Evolutionary conservation across 2,888 invertebrate genomes (phyloP).

Genomic region (Xestobium rufovillosum): DNA sequence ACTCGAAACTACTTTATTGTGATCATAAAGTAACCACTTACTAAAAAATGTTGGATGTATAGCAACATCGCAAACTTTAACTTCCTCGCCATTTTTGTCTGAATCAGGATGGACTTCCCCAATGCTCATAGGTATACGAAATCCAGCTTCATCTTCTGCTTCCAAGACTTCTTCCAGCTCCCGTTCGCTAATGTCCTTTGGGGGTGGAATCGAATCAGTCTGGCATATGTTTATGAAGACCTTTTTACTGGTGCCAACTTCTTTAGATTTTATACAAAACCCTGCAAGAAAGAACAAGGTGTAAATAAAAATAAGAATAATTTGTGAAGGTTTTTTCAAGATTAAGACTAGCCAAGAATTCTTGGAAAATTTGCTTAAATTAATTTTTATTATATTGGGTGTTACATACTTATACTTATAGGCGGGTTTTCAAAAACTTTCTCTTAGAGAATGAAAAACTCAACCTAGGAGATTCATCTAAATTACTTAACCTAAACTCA

Average conservation of each 20-base stretch:
- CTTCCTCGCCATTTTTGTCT: constrained; percentile 66
- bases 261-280: constrained; percentile 69
- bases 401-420: too few species aligned
- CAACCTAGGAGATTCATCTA: too few species aligned
- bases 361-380: too few species aligned
- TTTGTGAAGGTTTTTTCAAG: too few species aligned
- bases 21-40: too few species aligned
- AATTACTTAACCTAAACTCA: too few species aligned
- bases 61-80: constrained; percentile 76
- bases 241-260: constrained; percentile 57
- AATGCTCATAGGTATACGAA: constrained; percentile 84
- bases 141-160: constrained; percentile 61
- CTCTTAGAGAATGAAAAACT: too few species aligned
- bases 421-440: too few species aligned
- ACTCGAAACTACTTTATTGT: too few species aligned
- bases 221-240: constrained; percentile 82
- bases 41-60: constrained; percentile 71
- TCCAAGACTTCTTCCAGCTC: constrained; percentile 62
- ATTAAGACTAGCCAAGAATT: too few species aligned
- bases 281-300: constrained; percentile 47
- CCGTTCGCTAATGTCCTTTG: constrained; percentile 61
- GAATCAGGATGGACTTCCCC: constrained; percentile 70
- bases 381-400: too few species aligned
- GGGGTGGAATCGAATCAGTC: constrained; percentile 66
- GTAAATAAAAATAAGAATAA: too few species aligned